A percentile compares a stretch with the other conserved stretches of the same genome.
Conservation (phyloP, 2,113 vertebrate species). For the Sterrhoptilus dennistouni region DNA sequence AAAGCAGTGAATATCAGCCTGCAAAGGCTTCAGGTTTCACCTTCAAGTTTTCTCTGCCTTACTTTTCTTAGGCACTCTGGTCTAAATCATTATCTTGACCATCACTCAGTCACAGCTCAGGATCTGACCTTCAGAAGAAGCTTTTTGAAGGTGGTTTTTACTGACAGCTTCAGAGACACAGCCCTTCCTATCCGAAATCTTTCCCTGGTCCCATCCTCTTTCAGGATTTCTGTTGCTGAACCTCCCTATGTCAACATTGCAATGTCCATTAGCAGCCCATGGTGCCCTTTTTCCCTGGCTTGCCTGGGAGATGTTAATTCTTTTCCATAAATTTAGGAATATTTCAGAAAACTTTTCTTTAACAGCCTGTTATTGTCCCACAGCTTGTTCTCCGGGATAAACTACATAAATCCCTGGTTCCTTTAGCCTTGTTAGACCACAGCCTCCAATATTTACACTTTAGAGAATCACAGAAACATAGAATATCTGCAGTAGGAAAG, state of each 20-base stretch:
- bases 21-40: background rate
- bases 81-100: background rate
- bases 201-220: background rate
- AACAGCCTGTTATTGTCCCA: background rate
- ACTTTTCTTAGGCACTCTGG: background rate
- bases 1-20: background rate
- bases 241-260: accelerated
- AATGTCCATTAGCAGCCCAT: background rate
- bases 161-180: background rate
- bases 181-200: background rate
- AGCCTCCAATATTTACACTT: background rate
- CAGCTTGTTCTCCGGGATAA: background rate
- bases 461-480: background rate
- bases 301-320: background rate
- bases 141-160: background rate
- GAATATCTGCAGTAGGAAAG: background rate
- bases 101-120: background rate
- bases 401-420: background rate
- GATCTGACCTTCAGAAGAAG: background rate
- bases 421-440: background rate
- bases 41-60: background rate
- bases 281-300: background rate
- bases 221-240: background rate
- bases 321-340: background rate
- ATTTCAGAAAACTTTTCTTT: background rate